Evolutionary conservation across 2,888 invertebrate species (phyloP).

Genomic region (Cerastis leucographa): DNA sequence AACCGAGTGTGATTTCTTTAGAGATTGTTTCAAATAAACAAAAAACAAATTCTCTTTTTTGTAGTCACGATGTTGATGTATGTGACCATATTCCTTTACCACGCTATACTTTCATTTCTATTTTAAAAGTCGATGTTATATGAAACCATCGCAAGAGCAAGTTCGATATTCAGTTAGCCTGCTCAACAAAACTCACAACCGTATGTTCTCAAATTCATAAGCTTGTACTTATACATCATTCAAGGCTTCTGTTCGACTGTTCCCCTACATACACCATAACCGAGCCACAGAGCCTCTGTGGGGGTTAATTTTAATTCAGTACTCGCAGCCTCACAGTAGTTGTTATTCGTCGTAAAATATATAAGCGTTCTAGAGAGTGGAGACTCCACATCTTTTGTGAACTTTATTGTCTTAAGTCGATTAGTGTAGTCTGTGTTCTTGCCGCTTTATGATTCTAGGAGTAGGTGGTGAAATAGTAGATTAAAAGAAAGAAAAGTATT

Average conservation of each 20-base stretch:
- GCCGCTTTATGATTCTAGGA: background rate
- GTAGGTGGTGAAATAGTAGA: background rate
- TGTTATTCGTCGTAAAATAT: constrained; percentile 40
- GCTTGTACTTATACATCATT: constrained; percentile 77
- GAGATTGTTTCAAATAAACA: background rate
- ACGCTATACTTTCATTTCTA: background rate
- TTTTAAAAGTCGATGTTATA: background rate
- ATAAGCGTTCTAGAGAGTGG: constrained; percentile 14
- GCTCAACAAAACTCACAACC: constrained; percentile 1
- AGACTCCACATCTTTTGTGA: constrained; percentile 28
- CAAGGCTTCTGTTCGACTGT: constrained; percentile 77
- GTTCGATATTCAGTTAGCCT: background rate
- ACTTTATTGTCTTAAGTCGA: constrained; percentile 48
- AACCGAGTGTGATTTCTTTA: no score
- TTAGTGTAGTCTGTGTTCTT: constrained; percentile 13
- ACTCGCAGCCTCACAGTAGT: constrained; percentile 69
- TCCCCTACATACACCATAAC: constrained; percentile 73
- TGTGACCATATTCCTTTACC: background rate
- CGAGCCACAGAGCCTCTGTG: constrained; percentile 71
- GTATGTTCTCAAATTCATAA: constrained; percentile 62
- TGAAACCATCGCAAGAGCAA: background rate
- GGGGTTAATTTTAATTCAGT: constrained; percentile 81
- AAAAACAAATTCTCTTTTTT: background rate
- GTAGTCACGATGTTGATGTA: no score
- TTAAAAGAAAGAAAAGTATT: background rate